Percentiles rank a stretch among this genome's conserved stretches.
Conservation (phyloP, 2,888 invertebrate genomes). For the Lepidonotus clava region DNA sequence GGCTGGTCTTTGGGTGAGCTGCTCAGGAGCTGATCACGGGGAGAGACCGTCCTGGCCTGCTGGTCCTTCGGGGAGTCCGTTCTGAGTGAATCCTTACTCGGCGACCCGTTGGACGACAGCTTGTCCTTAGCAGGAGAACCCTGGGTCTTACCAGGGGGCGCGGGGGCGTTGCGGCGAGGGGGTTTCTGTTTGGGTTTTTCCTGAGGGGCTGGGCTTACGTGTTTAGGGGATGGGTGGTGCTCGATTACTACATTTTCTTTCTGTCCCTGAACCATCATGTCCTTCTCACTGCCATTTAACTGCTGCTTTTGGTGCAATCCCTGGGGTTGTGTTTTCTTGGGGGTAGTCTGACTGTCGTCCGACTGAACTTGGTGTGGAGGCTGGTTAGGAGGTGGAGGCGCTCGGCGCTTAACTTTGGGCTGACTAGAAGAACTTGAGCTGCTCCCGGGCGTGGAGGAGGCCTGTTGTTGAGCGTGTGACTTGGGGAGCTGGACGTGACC, state of each 20-base stretch:
- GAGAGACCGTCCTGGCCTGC: not conserved
- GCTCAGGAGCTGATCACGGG: slow-evolving; percentile 12
- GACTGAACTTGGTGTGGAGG: not conserved
- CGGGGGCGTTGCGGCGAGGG: slow-evolving; percentile 25
- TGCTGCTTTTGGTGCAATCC: too few species aligned
- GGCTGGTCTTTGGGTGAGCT: slow-evolving; percentile 33
- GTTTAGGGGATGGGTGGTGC: slow-evolving; percentile 30
- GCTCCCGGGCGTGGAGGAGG: slow-evolving; percentile 53
- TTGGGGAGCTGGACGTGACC: not conserved
- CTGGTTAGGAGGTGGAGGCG: not conserved
- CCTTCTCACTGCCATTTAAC: not conserved
- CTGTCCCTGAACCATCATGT: not conserved
- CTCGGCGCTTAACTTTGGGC: slow-evolving; percentile 37
- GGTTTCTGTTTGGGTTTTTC: slow-evolving; percentile 31
- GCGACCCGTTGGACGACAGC: not conserved
- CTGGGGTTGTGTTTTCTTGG: not conserved
- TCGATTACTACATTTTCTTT: not conserved
- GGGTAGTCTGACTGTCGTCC: slow-evolving; percentile 23
- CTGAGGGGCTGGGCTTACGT: not conserved
- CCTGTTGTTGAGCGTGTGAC: slow-evolving; percentile 11
- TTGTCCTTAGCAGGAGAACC: slow-evolving; percentile 15
- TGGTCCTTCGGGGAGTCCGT: slow-evolving; percentile 1
- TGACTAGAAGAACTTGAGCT: slow-evolving; percentile 55
- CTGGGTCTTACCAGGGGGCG: not conserved
- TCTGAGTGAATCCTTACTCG: not conserved